Evolutionary conservation across 37 sponge, comb jelly and placozoan species (phyloP).

Genomic region (Aphrocallistes beatrix): DNA sequence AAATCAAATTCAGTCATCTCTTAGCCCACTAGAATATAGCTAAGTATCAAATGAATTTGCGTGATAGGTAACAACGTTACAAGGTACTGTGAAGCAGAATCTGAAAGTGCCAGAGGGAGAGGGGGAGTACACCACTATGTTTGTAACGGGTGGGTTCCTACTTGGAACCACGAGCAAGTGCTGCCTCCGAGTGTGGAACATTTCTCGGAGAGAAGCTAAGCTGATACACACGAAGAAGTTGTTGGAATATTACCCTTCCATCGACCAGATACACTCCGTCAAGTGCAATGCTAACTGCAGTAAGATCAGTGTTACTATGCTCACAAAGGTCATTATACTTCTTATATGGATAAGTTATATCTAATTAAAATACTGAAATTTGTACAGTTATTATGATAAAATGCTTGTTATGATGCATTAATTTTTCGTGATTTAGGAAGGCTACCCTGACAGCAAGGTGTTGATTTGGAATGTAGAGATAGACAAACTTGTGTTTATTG

Average conservation of each 20-base stretch:
- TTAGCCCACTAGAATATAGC: too few species aligned
- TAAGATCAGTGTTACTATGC: conserved; percentile 5
- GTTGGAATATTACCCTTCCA: background rate
- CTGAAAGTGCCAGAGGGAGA: conserved; percentile 53
- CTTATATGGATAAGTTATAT: too few species aligned
- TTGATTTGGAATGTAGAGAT: background rate
- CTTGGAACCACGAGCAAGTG: conserved; percentile 45
- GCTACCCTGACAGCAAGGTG: background rate
- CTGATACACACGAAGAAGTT: background rate
- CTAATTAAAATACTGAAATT: too few species aligned
- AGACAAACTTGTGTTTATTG: background rate
- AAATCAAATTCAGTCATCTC: too few species aligned
- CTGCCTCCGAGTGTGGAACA: conserved; percentile 69
- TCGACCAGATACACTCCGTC: background rate
- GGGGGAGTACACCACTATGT: conserved; percentile 42
- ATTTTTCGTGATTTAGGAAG: background rate
- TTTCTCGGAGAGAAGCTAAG: conserved; percentile 47
- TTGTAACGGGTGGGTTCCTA: conserved; percentile 45
- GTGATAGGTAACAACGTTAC: background rate
- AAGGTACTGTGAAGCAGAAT: conserved; percentile 78
- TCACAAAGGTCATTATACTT: background rate
- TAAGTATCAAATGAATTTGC: too few species aligned
- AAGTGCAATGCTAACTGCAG: background rate
- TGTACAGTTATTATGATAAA: too few species aligned
- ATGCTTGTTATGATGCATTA: background rate